A percentile compares a stretch with the other conserved stretches of the same genome.
Evolutionary conservation across 2,888 invertebrate genomes (phyloP).

Genomic region (Polymixis flavicincta): DNA sequence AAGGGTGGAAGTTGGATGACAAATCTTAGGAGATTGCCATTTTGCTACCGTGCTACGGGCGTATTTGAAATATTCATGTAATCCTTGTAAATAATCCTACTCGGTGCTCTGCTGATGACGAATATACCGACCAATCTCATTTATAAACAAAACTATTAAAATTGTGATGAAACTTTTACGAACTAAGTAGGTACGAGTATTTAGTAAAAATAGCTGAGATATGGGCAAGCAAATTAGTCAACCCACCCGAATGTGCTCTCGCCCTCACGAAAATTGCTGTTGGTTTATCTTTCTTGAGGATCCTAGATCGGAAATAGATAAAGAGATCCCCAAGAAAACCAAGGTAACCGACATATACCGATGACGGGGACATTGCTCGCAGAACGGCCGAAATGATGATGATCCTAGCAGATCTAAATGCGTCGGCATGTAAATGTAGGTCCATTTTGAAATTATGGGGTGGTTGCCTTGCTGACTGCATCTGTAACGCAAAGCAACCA

Average conservation of each 20-base stretch:
- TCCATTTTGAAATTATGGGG: neutral
- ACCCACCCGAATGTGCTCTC: neutral
- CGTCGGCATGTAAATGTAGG: neutral
- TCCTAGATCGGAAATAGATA: neutral
- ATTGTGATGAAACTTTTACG: conserved; percentile 14
- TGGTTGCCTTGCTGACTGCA: neutral
- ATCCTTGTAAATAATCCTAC: neutral
- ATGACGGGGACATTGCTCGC: too few species aligned
- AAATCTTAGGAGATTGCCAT: conserved; percentile 12
- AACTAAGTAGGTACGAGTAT: neutral
- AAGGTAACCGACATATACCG: too few species aligned
- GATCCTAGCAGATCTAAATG: neutral
- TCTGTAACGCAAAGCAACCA: neutral
- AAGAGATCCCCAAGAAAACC: too few species aligned
- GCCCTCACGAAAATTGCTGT: neutral
- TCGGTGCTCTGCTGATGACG: conserved; percentile 4
- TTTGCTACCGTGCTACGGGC: neutral
- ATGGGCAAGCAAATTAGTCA: neutral
- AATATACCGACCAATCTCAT: conserved; percentile 6
- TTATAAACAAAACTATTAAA: neutral
- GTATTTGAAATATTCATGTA: conserved; percentile 21
- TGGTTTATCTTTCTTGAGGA: neutral
- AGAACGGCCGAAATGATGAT: too few species aligned
- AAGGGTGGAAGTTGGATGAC: conserved; percentile 4
- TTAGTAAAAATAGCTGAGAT: neutral